Conservation (phyloP, 2,888 invertebrate genomes). For the Thelaira solivaga region DNA sequence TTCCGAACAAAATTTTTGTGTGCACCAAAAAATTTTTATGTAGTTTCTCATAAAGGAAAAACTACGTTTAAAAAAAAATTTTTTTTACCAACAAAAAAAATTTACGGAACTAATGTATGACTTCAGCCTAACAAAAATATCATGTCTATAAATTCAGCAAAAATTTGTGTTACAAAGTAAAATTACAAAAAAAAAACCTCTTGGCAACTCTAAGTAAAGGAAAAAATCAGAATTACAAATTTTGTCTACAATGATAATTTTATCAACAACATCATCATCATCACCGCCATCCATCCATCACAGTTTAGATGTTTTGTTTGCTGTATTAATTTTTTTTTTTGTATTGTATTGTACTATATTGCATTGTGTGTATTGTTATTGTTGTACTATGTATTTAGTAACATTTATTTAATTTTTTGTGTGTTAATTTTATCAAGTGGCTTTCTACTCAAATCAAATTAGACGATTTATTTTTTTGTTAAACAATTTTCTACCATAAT, state of each 20-base stretch:
- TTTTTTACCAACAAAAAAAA: too few species aligned
- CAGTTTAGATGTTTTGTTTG: slow-evolving; percentile 30
- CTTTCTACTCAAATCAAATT: slow-evolving; percentile 59
- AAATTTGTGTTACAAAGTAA: too few species aligned
- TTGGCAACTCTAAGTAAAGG: slow-evolving; percentile 2
- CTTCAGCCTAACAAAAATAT: too few species aligned
- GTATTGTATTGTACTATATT: slow-evolving; percentile 48
- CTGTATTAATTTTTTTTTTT: slow-evolving; percentile 14
- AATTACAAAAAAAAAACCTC: neutral
- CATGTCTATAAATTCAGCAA: too few species aligned
- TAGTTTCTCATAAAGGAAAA: too few species aligned
- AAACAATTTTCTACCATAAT: neutral
- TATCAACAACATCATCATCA: slow-evolving; percentile 9
- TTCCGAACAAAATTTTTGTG: too few species aligned
- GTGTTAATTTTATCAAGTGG: slow-evolving; percentile 53
- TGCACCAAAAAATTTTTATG: too few species aligned
- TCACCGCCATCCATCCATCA: slow-evolving; percentile 26
- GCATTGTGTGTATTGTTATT: slow-evolving; percentile 48
- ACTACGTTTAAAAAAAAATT: too few species aligned
- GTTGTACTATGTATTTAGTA: slow-evolving; percentile 60
- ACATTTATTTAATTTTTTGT: slow-evolving; percentile 50
- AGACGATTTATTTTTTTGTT: slow-evolving; percentile 15
- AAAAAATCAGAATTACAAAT: neutral
- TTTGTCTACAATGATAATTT: slow-evolving; percentile 35
- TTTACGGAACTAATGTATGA: too few species aligned